Evolutionary conservation across 2,797 vertebrate species (phyloP), one percentile per base, ranked within the genome.

Genomic region (Chaetodon trifasciatus): DNA sequence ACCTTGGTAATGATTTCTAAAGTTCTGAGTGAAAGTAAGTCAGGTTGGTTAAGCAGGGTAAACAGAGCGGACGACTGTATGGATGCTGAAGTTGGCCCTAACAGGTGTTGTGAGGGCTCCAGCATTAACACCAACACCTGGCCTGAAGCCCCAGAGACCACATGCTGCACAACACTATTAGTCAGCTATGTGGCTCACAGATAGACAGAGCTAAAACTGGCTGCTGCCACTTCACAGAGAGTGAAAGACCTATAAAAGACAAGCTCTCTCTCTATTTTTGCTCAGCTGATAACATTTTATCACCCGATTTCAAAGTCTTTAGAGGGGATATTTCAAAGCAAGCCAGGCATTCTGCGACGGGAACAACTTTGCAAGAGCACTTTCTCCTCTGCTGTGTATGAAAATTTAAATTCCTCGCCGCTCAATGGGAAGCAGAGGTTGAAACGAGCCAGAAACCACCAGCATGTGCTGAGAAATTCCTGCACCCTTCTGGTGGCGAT

Each of bases 401-500:
- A 89, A 93, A 90, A 92, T 90, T 82, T 79, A 77, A 93, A 93
- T 93, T 93, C 91, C 91, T 88, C 65, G 1, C 64, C 17, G 23
- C 74, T 87, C 83, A 83, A 90, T 90, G 89, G 86, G 89, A 94
- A 93, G 85, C 89, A 88, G 90, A 85, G 83, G 83, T 83, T 84
- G 87, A 86, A 92, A 91, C 72, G 89, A 92, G 90, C 81, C 89
- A 93, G 89, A 94, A 92, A 94, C 88, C 92, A 80, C 84, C 92
- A 93, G 85, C 92, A 93, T 94, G 89, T 95, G 93, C 87, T 71
- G 73, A 79, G 83, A 91, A 87, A 93, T 94, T 94, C 92, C 87
- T 90, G 70, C 84, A 87, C 61, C 92, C 93, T 93, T 94, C 93
- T 95, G 94, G 86, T 90, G 92, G 90, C 84, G 89, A 95, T 95